Base-by-base conservation (phyloP, 2,888 invertebrate genomes). In the Agrochola macilenta region DNA sequence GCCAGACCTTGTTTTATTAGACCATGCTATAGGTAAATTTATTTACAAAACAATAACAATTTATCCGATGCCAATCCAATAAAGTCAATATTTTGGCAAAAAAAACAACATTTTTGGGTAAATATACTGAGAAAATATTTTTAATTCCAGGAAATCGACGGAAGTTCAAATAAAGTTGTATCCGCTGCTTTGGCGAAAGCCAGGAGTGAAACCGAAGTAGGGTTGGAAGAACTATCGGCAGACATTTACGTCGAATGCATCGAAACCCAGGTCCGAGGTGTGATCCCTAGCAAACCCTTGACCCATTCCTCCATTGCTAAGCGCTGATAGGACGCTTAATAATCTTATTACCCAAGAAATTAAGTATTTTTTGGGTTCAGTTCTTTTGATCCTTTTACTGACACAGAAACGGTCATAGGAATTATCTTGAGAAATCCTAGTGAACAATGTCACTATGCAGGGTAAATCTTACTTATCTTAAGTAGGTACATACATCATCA, bases 91-190 rank as follows among this genome's bases (percentile, higher is more conserved):
- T 5, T n/a, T 49, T 52, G 23, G n/a, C n/a, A n/a, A n/a, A n/a
- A n/a, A n/a, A n/a, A n/a, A n/a, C n/a, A n/a, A n/a, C n/a, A n/a
- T 14, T 17, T 68, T 68, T 9, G 9, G 5, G 8, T 49, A 12
- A 58, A 7, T 1, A 60, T 20, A 74, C 30, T 52, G 3, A 75
- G 11, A 43, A 52, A 35, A 35, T 12, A 52, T 35, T 17, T 52
- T 39, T 68, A 14, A 30, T 79, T 82, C 49, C 79, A 79, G 79
- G 54, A 30, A 46, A 39, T 79, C 54, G 79, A 79, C 8, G 3
- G 8, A 39, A 14, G 0, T 8, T 0, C 12, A 17, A 14, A 12
- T 20, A 49, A 46, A 54, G 0, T 39, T 1, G n/a, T 66, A 4
- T 39, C 61, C 5, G 0, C 1, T 0, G 39, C 17, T 46, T 5